Evolutionary conservation across 1,140 invertebrate species (phyloP).

Genomic region (Papilio helenus): DNA sequence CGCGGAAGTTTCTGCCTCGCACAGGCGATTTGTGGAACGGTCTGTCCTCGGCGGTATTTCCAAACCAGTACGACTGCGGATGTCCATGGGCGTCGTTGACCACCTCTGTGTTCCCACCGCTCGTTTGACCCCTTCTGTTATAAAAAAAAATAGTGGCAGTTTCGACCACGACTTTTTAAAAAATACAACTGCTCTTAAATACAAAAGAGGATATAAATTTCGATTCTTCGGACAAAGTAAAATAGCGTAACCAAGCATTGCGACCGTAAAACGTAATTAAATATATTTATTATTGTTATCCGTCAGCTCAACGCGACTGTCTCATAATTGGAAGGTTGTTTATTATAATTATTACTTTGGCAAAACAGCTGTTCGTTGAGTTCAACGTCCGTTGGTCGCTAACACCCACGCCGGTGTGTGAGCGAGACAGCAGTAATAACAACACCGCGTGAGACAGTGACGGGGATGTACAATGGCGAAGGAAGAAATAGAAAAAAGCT

Average conservation of each 20-base stretch:
- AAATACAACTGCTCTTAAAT: neutral
- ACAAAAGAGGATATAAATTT: neutral
- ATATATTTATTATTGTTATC: neutral
- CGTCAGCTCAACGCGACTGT: neutral
- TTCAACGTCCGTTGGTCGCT: constrained; percentile 62
- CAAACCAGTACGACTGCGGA: too few species aligned
- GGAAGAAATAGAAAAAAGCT: constrained; percentile 59
- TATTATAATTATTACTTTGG: constrained; percentile 54
- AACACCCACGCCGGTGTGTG: constrained; percentile 55
- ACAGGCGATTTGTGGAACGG: too few species aligned
- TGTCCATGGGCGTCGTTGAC: too few species aligned
- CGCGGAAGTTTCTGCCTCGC: too few species aligned
- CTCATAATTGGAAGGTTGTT: constrained; percentile 29
- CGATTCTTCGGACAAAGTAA: neutral
- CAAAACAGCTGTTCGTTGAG: constrained; percentile 64
- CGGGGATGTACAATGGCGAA: constrained; percentile 51
- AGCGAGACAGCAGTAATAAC: constrained; percentile 48
- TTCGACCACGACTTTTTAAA: too few species aligned
- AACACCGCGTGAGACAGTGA: constrained; percentile 46
- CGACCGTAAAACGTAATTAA: neutral
- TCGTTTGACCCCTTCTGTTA: too few species aligned
- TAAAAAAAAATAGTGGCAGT: too few species aligned
- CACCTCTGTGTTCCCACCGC: too few species aligned
- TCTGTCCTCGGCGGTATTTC: too few species aligned
- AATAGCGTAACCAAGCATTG: neutral